Base-by-base conservation (phyloP, 2,797 vertebrate species). In the Anas bahamensis region DNA sequence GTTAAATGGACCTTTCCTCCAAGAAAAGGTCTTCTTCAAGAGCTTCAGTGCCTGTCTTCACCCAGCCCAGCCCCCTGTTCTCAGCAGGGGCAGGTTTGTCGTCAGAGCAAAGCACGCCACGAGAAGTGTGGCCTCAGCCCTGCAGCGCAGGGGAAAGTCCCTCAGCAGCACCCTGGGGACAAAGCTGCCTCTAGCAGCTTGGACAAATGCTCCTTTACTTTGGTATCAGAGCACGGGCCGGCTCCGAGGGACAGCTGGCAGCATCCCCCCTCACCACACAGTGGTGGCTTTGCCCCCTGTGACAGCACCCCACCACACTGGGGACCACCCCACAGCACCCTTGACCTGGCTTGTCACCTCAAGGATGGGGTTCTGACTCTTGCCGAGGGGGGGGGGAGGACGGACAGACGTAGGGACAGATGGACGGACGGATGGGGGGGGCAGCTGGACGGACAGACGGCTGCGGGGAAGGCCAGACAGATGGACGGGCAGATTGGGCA, bases 161-260 rank as follows among this genome's bases (percentile, higher is more conserved):
- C 52, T 79, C 66, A 52, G 63, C 77, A 84, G 71, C 79, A 69
- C 19, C 55, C 57, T 42, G 73, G 35, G 55, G 41, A 26, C 59
- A 57, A 56, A 66, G 53, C 16, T 86, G 8, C n/a, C 21, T 29
- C 59, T 41, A n/a, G 6, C 7, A 71, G 28, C 9, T 26, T 41
- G 5, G 0, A 18, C 33, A 68, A 53, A 55, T 29, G 21, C n/a
- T 69, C 55, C 39, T 79, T 18, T 1, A 68, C 56, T 72, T 24
- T 33, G 28, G 44, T 57, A 4, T n/a, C 28, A 31, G 11, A 39
- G 15, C 4, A 0, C 3, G 3, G 8, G n/a, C n/a, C 9, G 6
- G 14, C 18, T 33, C n/a, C 9, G 9, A 39, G 26, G 28, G 61
- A 18, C 39, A 29, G 60, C 28, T 29, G 18, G 37, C 39, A 39